These are phyloP conservation scores for Paradisaea rubra DNA, from an alignment of 2,113 vertebrate species.

Conservation along the genomic window DNA sequence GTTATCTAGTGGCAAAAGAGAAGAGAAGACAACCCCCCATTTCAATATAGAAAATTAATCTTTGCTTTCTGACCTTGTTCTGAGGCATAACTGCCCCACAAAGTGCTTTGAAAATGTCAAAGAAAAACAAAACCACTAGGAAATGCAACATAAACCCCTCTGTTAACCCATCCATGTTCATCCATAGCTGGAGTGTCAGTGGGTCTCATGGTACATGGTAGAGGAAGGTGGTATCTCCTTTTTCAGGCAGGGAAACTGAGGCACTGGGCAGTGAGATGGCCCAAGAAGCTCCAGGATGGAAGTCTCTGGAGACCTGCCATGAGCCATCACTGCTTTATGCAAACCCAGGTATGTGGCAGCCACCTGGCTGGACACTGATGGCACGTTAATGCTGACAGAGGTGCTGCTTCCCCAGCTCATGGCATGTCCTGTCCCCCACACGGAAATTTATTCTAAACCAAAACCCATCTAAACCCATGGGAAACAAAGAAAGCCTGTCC, in stretches of 20 bases:
- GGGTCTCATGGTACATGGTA: background rate
- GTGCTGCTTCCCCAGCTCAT: background rate
- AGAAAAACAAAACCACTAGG: background rate
- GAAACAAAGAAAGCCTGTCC: background rate
- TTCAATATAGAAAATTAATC: background rate
- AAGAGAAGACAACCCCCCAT: background rate
- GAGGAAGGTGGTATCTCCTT: background rate
- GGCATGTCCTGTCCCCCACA: fast-evolving
- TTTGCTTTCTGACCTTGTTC: background rate
- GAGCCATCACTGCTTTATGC: background rate
- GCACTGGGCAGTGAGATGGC: background rate
- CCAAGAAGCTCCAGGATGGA: background rate
- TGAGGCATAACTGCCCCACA: background rate
- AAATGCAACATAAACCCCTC: background rate
- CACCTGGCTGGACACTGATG: background rate
- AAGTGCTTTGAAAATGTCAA: background rate
- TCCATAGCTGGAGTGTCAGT: background rate
- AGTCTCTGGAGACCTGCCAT: background rate
- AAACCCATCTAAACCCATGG: background rate
- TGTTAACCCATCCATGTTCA: background rate
- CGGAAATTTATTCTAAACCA: background rate
- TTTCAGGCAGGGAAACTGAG: background rate
- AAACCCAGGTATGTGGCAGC: background rate
- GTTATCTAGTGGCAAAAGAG: background rate
- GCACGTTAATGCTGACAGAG: background rate